Evolutionary conservation across 64 coral and sea anemone genomes (phyloP), one percentile per base, ranked within the genome.

Genomic region (Cladopsammia gracilis): DNA sequence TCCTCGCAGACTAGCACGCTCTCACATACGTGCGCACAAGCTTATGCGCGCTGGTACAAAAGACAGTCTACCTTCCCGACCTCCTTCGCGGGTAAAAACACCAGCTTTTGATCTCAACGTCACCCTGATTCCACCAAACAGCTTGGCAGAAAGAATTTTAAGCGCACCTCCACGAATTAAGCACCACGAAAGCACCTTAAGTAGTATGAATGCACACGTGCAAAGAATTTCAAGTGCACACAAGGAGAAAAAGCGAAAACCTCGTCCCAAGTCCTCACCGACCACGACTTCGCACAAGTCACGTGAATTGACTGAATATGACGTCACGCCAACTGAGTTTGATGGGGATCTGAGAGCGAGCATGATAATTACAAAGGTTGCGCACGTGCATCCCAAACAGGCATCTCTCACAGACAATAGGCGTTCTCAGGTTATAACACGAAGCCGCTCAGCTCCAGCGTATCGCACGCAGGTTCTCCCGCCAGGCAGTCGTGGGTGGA

Each of bases 21-120:
- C 94, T 16, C 93, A 99, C 22, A 88, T 99, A 45, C 94, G 98
- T n/a, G 94, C 98, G 13, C 98, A 99, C 14, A 93, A 95, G 58
- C 88, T 96, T 24, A 90, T 90, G 75, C 98, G 98, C 65, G 98
- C 94, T 43, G 89, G 91, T 25, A 97, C 96, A 16, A 90, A 76
- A 75, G 96, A 94, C 23, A 97, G 96, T 64, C 49, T 97, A 25
- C 88, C 96, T 20, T 97, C 96, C 68, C 64, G 96, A 67, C 75
- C 92, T n/a, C 96, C 96, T n/a, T 97, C 98, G 22, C 80, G 88
- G 26, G 57, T 57, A 16, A 88, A 86, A 43, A 87, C 92, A 18
- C 71, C 88, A 12, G 20, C 62, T 2, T 23, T 43, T 42, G 23
- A 83, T 43, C 53, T 75, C 20, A 58, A 84, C 62, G 60, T 18